Evolutionary conservation across 2,888 invertebrate species (phyloP).

Genomic region (Nebria salina): DNA sequence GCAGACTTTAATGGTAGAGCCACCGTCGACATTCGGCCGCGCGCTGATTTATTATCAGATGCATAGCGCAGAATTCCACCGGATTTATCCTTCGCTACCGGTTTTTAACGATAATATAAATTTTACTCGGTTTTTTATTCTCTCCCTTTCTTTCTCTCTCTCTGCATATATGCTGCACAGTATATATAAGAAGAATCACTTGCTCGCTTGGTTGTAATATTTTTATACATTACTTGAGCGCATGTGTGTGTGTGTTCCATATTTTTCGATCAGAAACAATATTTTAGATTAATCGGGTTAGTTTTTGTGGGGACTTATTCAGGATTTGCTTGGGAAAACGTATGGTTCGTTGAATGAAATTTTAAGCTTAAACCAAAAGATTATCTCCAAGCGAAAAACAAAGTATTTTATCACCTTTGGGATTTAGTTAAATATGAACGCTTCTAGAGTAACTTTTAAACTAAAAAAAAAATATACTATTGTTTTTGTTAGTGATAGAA

Average conservation of each 20-base stretch:
- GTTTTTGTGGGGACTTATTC: background rate
- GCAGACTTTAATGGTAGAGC: background rate
- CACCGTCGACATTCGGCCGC: slow-evolving; percentile 12
- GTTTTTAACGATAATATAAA: slow-evolving; percentile 21
- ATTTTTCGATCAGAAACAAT: background rate
- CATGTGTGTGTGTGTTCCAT: background rate
- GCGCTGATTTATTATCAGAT: slow-evolving; percentile 27
- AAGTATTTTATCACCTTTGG: too few species aligned
- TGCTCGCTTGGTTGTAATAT: background rate
- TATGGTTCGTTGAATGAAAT: background rate
- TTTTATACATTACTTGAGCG: background rate
- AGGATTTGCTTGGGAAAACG: background rate
- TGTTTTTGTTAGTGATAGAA: too few species aligned
- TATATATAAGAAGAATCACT: background rate
- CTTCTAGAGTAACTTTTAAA: too few species aligned
- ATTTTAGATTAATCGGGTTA: background rate
- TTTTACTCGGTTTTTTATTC: slow-evolving; percentile 4
- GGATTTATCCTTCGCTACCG: slow-evolving; percentile 17
- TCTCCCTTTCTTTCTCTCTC: background rate
- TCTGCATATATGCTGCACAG: background rate
- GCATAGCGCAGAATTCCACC: slow-evolving; percentile 10
- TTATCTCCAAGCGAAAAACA: too few species aligned
- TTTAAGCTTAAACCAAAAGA: background rate
- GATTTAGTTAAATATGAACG: too few species aligned
- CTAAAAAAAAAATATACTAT: too few species aligned